Evolutionary conservation across 2,113 vertebrate species (phyloP).

Genomic region (Cygnus atratus): DNA sequence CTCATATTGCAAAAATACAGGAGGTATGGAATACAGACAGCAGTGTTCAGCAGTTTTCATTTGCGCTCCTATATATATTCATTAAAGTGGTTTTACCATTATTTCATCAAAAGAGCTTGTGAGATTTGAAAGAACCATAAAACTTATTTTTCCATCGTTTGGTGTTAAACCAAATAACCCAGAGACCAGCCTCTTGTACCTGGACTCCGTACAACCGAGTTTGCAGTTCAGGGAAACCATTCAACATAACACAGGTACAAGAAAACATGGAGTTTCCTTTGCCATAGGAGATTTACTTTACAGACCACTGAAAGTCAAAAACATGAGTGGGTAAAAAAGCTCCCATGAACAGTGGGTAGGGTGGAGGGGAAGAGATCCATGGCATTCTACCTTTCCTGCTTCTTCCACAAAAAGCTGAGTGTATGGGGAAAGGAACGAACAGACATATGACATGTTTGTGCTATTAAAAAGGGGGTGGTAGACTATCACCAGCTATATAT

Average conservation of each 20-base stretch:
- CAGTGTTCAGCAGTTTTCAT: background rate
- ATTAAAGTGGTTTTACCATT: background rate
- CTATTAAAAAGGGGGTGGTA: background rate
- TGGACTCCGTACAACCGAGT: background rate
- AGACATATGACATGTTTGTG: background rate
- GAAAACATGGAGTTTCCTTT: background rate
- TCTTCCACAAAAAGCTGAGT: background rate
- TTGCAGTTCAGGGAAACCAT: background rate
- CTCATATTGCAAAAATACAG: background rate
- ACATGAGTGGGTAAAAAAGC: background rate
- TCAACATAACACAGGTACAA: background rate
- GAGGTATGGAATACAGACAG: background rate
- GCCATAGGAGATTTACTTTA: background rate
- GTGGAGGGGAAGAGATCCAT: background rate
- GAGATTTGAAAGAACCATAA: background rate
- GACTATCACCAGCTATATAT: background rate
- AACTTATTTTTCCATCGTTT: background rate
- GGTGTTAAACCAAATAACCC: background rate
- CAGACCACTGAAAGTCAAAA: background rate
- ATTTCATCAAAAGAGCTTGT: background rate
- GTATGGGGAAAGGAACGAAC: background rate
- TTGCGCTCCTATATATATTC: background rate
- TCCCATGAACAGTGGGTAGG: background rate
- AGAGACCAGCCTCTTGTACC: background rate
- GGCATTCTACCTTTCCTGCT: background rate